Percentiles rank a stretch among this genome's conserved stretches.
phyloP scores from a whole-genome alignment of 1,140 invertebrate species.

The Ectropis grisescens region DNA sequence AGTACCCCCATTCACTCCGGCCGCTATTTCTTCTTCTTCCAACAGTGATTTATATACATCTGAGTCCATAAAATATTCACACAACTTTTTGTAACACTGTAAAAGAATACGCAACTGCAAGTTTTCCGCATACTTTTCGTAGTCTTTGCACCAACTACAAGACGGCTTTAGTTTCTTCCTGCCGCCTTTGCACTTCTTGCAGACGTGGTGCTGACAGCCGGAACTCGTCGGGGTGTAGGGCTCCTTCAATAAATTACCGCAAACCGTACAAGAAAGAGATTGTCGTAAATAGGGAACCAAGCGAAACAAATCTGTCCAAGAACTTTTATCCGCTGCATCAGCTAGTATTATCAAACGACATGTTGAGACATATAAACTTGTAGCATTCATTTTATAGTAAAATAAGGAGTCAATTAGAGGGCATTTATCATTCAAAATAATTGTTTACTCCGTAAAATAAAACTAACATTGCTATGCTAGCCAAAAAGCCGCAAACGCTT shows the following conservation, averaged over 20 bases:
- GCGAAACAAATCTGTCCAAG: constrained; percentile 85
- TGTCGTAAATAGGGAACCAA: constrained; percentile 87
- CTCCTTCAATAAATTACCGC: constrained; percentile 84
- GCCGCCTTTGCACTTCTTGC: constrained; percentile 83
- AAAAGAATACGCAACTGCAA: constrained; percentile 83
- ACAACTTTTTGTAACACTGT: constrained; percentile 91
- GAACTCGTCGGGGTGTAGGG: constrained; percentile 85
- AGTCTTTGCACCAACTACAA: constrained; percentile 89
- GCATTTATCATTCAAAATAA: constrained; percentile 32
- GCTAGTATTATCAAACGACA: constrained; percentile 83
- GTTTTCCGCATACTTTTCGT: constrained; percentile 87
- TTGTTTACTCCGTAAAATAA: constrained; percentile 43
- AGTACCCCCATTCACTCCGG: constrained; percentile 55
- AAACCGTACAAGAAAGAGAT: constrained; percentile 90
- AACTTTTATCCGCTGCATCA: constrained; percentile 73
- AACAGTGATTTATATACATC: constrained; percentile 76
- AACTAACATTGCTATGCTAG: too few relatives aligned
- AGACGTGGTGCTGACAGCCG: constrained; percentile 92
- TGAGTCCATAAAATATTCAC: constrained; percentile 83
- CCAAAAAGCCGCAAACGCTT: constrained; percentile 58
- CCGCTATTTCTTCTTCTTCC: constrained; percentile 65
- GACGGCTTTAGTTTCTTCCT: constrained; percentile 87
- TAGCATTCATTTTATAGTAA: constrained; percentile 81
- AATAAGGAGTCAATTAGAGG: constrained; percentile 14
- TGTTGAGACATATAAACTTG: constrained; percentile 86